phyloP scores from a whole-genome alignment of 2,113 vertebrate genomes.

The Hemiscyllium ocellatum region DNA sequence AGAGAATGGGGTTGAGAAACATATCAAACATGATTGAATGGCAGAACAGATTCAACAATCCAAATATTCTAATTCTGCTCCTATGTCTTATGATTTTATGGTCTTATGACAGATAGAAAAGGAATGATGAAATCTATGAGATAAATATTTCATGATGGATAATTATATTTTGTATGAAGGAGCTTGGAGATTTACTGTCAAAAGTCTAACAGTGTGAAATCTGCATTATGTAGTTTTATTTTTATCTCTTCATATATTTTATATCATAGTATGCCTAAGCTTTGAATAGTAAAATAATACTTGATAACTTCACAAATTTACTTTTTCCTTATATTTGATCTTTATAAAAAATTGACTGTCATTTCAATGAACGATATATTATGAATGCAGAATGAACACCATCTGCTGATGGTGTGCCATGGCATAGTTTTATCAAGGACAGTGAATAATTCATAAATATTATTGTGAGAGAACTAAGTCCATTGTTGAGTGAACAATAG shows the following conservation, averaged over 20 bases:
- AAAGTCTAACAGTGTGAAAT: neutral
- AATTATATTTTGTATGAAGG: neutral
- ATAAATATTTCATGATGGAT: conserved; percentile 4
- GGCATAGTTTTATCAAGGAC: neutral
- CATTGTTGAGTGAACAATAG: conserved; percentile 7
- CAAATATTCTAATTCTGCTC: too few species aligned
- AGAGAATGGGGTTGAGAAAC: too few species aligned
- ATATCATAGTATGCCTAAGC: neutral
- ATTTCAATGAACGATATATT: neutral
- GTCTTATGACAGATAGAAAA: neutral
- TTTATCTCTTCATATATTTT: neutral
- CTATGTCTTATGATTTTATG: too few species aligned
- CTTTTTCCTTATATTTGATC: neutral
- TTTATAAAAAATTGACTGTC: too few species aligned
- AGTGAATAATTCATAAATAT: conserved; percentile 31
- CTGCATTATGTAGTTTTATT: neutral
- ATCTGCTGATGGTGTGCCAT: neutral
- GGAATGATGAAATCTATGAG: neutral
- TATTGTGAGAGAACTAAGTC: neutral
- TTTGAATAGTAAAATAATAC: neutral
- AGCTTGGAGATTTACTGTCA: neutral
- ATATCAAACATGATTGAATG: too few species aligned
- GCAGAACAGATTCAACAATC: too few species aligned
- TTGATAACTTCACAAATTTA: neutral
- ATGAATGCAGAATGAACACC: neutral